Conservation (phyloP, 2,888 invertebrate species). For the Geotrupes spiniger region DNA sequence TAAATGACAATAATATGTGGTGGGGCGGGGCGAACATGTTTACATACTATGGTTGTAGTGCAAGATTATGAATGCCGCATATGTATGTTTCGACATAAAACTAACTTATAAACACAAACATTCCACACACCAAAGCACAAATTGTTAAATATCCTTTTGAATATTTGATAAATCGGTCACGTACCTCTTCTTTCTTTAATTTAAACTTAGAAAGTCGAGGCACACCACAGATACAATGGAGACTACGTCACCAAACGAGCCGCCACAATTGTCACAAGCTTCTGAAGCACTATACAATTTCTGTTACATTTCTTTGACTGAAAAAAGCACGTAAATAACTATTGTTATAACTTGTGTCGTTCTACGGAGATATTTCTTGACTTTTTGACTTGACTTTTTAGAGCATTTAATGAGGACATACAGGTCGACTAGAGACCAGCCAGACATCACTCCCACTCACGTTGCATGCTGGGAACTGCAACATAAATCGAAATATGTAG, state of each 20-base stretch:
- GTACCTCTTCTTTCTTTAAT: constrained; percentile 41
- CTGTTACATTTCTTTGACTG: constrained; percentile 37
- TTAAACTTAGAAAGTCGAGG: constrained; percentile 40
- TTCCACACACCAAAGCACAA: background rate
- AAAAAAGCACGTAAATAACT: constrained; percentile 22
- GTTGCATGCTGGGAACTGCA: constrained; percentile 47
- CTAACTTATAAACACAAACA: background rate
- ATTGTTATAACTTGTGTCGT: background rate
- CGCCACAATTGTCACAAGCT: constrained; percentile 37
- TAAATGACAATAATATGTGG: constrained; percentile 41
- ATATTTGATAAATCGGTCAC: constrained; percentile 15
- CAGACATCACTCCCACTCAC: constrained; percentile 50
- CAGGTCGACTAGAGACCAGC: constrained; percentile 38
- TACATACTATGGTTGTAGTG: constrained; percentile 43
- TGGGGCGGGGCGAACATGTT: constrained; percentile 52
- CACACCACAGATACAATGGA: constrained; percentile 49
- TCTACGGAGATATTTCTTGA: background rate
- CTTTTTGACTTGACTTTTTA: background rate
- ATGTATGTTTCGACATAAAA: constrained; percentile 3
- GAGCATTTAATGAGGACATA: constrained; percentile 28
- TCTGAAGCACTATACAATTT: constrained; percentile 20
- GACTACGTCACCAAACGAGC: constrained; percentile 50
- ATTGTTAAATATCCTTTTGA: too few relatives aligned
- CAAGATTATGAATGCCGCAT: constrained; percentile 13
- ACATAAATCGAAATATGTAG: constrained; percentile 35